Percentiles rank a stretch among this genome's conserved stretches.
These are phyloP conservation scores for Cheilosia urbana DNA, from an alignment of 2,888 invertebrate genomes.

Conservation along the genomic window DNA sequence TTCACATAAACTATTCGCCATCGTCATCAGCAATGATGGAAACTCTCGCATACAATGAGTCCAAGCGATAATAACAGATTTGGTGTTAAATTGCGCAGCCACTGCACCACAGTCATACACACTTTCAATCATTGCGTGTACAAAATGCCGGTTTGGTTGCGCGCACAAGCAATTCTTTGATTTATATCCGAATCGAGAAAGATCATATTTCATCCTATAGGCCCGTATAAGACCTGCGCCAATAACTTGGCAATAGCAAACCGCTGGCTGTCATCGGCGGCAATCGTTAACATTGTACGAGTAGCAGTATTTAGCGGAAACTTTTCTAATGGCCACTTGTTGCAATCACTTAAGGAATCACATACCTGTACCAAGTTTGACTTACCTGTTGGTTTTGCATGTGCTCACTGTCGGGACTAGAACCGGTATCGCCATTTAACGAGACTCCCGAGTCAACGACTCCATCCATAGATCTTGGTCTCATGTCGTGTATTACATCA, in stretches of 20 bases:
- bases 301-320: conserved; percentile 21
- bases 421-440: conserved; percentile 82
- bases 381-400: conserved; percentile 82
- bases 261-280: not conserved
- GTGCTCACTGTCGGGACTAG: conserved; percentile 81
- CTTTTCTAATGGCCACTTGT: conserved; percentile 1
- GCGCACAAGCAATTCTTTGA: conserved; percentile 15
- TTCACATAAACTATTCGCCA: conserved; percentile 19
- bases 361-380: conserved; percentile 22
- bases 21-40: not conserved
- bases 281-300: not conserved
- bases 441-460: conserved; percentile 82
- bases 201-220: conserved; percentile 9
- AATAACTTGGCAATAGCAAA: not conserved
- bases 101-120: not conserved
- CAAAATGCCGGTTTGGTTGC: conserved; percentile 15
- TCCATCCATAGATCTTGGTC: conserved; percentile 83
- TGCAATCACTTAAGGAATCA: conserved; percentile 32
- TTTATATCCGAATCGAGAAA: conserved; percentile 12
- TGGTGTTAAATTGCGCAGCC: conserved; percentile 34
- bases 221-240: not conserved
- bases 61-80: conserved; percentile 38
- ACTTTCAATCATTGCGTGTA: conserved; percentile 20
- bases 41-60: not conserved
- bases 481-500: conserved; percentile 82